phyloP scores from a whole-genome alignment of 2,888 invertebrate species.

The Acrobeloides nanus region DNA sequence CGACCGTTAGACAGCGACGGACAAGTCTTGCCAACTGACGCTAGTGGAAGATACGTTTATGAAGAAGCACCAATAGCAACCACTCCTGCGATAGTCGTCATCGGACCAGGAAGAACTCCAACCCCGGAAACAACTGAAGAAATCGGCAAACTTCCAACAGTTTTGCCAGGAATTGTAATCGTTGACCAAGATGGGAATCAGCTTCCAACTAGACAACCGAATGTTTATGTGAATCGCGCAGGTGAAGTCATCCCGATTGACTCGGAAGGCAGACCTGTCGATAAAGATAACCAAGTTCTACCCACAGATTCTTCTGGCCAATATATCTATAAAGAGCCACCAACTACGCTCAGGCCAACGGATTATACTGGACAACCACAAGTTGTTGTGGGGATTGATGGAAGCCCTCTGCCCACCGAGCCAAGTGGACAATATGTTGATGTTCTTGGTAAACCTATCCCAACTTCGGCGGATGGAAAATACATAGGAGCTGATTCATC shows the following conservation, averaged over 20 bases:
- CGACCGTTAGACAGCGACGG: slow-evolving; percentile 31
- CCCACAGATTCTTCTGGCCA: slow-evolving; percentile 19
- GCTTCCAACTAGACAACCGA: slow-evolving; percentile 21
- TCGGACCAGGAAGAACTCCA: slow-evolving; percentile 17
- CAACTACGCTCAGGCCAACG: neutral
- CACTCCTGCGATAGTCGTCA: slow-evolving; percentile 19
- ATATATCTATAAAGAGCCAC: slow-evolving; percentile 18
- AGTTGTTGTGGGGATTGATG: slow-evolving; percentile 21
- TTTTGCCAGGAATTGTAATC: slow-evolving; percentile 20
- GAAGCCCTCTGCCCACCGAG: slow-evolving; percentile 28
- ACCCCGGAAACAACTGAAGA: slow-evolving; percentile 16
- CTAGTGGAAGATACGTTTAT: slow-evolving; percentile 15
- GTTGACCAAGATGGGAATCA: slow-evolving; percentile 26
- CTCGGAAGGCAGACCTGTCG: slow-evolving; percentile 20
- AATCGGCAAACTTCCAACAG: slow-evolving; percentile 29
- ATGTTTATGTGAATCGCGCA: slow-evolving; percentile 17
- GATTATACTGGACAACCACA: slow-evolving; percentile 3
- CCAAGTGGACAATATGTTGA: slow-evolving; percentile 18
- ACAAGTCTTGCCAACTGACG: slow-evolving; percentile 27
- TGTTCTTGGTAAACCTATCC: slow-evolving; percentile 8
- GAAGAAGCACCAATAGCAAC: slow-evolving; percentile 23
- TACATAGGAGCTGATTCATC: slow-evolving; percentile 27
- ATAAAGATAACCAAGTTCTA: slow-evolving; percentile 28
- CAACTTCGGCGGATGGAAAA: slow-evolving; percentile 9
- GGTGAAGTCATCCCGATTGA: slow-evolving; percentile 23